These are phyloP conservation scores for Archocentrus centrarchus DNA, from an alignment of 2,113 vertebrate genomes.

Conservation along the genomic window DNA sequence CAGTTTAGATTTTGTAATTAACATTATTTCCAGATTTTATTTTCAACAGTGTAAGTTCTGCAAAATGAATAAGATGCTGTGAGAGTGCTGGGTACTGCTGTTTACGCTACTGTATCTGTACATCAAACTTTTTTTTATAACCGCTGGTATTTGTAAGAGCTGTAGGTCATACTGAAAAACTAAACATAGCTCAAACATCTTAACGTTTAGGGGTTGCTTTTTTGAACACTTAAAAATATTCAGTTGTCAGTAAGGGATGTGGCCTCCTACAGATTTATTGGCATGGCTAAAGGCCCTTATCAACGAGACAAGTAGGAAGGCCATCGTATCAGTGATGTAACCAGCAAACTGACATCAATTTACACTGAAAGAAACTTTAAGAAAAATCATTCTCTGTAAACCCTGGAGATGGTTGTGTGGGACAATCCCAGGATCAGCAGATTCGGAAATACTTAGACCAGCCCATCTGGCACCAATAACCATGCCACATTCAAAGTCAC, in stretches of 20 bases:
- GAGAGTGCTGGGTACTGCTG: neutral
- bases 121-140: neutral
- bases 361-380: neutral
- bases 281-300: neutral
- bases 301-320: neutral
- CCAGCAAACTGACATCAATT: neutral
- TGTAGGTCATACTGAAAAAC: neutral
- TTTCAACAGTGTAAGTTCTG: neutral
- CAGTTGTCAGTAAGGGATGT: neutral
- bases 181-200: neutral
- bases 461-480: neutral
- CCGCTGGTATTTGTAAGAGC: neutral
- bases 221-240: neutral
- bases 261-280: neutral
- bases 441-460: neutral
- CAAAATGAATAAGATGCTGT: neutral
- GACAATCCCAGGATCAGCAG: neutral
- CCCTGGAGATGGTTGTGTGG: neutral
- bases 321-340: neutral
- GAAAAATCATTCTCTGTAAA: neutral
- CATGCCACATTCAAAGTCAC: neutral
- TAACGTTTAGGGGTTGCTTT: neutral
- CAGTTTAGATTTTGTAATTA: neutral
- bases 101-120: neutral
- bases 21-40: neutral